These are phyloP conservation scores for Coreius guichenoti DNA, from an alignment of 2,797 vertebrate genomes.

Conservation along the genomic window DNA sequence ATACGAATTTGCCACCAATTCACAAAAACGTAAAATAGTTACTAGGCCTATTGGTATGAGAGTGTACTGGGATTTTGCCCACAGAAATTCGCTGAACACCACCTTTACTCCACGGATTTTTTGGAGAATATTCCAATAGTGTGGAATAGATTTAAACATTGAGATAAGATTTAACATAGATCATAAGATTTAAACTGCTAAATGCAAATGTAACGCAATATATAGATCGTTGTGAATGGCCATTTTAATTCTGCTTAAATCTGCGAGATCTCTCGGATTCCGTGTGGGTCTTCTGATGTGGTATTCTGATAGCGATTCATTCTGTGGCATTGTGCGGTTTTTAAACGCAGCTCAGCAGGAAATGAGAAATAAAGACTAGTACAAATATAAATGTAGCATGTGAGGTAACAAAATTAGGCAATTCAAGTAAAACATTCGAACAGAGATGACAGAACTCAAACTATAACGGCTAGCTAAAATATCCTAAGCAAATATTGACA, in stretches of 20 bases:
- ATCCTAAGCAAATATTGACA: slow-evolving; percentile 1
- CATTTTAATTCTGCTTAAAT: background rate
- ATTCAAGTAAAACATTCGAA: slow-evolving; percentile 89
- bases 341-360: slow-evolving; percentile 42
- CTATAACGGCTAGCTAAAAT: slow-evolving; percentile 3
- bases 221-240: background rate
- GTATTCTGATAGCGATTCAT: background rate
- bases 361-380: slow-evolving; percentile 55
- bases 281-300: slow-evolving; percentile 50
- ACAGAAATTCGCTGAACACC: background rate
- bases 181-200: no score
- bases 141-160: background rate
- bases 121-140: background rate
- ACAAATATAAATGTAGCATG: slow-evolving; percentile 82
- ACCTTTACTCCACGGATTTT: background rate
- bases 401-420: slow-evolving; percentile 93
- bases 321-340: background rate
- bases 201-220: background rate
- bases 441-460: slow-evolving; percentile 66
- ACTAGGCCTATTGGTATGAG: background rate
- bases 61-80: background rate
- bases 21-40: background rate
- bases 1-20: background rate
- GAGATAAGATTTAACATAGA: no score
- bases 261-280: slow-evolving; percentile 47